A percentile compares a stretch with the other conserved stretches of the same genome.
Conservation (phyloP, 2,888 invertebrate species). For the Temnothorax rugatulus region DNA sequence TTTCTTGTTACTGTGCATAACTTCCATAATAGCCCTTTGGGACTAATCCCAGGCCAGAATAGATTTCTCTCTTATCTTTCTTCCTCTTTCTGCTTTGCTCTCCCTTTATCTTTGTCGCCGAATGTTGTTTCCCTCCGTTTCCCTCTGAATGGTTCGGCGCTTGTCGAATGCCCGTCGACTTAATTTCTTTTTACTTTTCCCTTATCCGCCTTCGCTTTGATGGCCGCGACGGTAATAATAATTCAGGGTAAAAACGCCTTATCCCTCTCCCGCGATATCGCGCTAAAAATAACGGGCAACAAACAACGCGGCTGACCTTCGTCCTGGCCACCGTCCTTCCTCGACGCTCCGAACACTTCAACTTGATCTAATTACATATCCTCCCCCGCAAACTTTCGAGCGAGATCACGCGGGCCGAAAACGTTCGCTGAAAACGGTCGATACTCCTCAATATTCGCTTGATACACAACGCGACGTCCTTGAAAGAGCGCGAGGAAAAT, state of each 20-base stretch:
- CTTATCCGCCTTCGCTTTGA: constrained; percentile 57
- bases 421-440: background rate
- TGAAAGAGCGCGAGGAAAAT: background rate
- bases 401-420: background rate
- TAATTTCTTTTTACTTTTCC: constrained; percentile 55
- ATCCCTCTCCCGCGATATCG: constrained; percentile 49
- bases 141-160: background rate
- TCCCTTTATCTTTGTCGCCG: background rate
- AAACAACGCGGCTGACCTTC: constrained; percentile 79
- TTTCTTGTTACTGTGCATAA: background rate
- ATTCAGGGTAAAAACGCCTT: constrained; percentile 68
- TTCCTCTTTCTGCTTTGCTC: background rate
- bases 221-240: constrained; percentile 69
- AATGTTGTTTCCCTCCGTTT: background rate
- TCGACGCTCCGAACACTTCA: constrained; percentile 82
- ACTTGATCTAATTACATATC: constrained; percentile 81
- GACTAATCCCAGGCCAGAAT: background rate
- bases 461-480: background rate
- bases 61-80: constrained; percentile 3
- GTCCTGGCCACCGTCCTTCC: constrained; percentile 81
- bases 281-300: constrained; percentile 79
- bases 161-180: constrained; percentile 25
- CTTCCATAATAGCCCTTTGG: background rate
- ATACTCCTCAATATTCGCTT: background rate
- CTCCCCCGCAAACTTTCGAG: constrained; percentile 55